Base-by-base conservation (phyloP, 2,888 invertebrate genomes). In the Graphium colonna region DNA sequence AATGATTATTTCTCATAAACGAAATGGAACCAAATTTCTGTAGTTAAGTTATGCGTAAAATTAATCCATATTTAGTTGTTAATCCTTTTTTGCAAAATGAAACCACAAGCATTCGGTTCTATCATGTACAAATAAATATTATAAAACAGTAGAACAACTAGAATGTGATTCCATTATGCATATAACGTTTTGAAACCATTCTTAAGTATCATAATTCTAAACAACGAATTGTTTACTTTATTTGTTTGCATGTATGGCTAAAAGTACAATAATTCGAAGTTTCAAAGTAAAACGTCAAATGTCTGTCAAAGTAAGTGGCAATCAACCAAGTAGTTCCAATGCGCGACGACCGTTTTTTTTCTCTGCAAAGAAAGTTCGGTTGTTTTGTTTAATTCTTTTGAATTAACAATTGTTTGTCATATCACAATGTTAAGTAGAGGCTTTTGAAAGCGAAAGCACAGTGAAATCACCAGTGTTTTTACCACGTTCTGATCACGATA, bases 101-200 rank as follows among this genome's bases (percentile, higher is more conserved):
- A 36, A 52, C 38, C 21, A 44, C 38, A 57, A 51, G 10, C 50
- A 55, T 58, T 55, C 50, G 58, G 52, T 55, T 58, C 55, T 55
- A 55, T 55, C 47, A 55, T 55, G 55, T 52, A 47, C 52, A 55
- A 58, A 52, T 52, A 56, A 52, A 51, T 55, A 31, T 31, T 1
- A n/a, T 31, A 31, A 31, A 31, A 56, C 28, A 49, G 40, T 56
- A 52, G 52, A 52, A 52, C 56, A 52, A 56, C 52, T 49, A 49
- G 52, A 3, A 52, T 48, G 52, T 56, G 39, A 48, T 56, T 52
- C 52, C 52, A 56, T 56, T 47, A 43, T 51, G 47, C 51, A 21
- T 56, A 56, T 21, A 10, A 47, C 47, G 43, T 52, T 51, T 16
- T 17, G 44, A 33, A 8, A 48, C 51, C 43, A 15, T 21, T 51